Evolutionary conservation across 2,113 vertebrate genomes (phyloP).

Genomic region (Neotragus pygmaeus): DNA sequence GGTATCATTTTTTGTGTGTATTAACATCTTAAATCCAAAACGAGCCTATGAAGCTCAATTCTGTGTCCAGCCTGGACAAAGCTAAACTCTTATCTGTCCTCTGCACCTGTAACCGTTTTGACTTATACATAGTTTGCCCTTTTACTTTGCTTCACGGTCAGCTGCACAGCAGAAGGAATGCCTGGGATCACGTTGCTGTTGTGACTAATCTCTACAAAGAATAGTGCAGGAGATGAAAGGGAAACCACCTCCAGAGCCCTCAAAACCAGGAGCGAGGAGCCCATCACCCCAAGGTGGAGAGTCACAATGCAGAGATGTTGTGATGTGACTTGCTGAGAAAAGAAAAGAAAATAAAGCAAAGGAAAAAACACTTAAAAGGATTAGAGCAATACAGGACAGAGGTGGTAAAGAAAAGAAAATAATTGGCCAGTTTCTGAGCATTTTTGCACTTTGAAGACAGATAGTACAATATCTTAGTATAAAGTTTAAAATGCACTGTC

Average conservation of each 20-base stretch:
- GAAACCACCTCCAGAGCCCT: neutral
- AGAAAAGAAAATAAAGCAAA: neutral
- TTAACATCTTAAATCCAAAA: slow-evolving; percentile 23
- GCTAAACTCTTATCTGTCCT: slow-evolving; percentile 33
- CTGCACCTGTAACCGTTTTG: slow-evolving; percentile 46
- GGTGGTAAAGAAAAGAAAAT: neutral
- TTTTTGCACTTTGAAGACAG: neutral
- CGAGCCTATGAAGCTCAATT: neutral
- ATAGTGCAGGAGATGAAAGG: slow-evolving; percentile 2
- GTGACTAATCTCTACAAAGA: slow-evolving; percentile 47
- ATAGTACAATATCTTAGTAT: neutral
- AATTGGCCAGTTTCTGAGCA: neutral
- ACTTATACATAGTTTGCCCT: slow-evolving; percentile 45
- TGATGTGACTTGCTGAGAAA: neutral
- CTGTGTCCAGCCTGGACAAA: slow-evolving; percentile 9
- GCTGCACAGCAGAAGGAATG: slow-evolving; percentile 39
- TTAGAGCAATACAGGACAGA: neutral
- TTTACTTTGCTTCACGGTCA: slow-evolving; percentile 45
- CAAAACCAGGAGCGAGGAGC: neutral
- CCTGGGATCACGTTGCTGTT: neutral
- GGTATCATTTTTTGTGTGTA: neutral
- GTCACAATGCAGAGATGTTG: neutral
- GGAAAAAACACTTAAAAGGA: neutral
- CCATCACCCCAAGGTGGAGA: neutral
- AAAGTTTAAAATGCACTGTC: neutral